Base-by-base conservation (phyloP, 2,888 invertebrate species). In the Polietes domitor region DNA sequence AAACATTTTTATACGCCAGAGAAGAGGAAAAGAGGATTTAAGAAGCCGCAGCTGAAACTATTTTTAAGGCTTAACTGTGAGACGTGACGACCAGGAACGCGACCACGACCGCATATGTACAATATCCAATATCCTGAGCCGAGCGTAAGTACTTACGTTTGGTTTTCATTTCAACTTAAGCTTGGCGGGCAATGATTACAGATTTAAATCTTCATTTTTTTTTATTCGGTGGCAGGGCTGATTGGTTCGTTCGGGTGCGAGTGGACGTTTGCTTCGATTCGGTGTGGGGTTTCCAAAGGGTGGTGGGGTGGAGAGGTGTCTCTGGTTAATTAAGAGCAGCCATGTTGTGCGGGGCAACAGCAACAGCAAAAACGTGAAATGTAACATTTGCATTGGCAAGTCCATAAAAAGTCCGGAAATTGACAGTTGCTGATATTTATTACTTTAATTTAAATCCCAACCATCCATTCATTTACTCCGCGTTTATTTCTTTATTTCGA, bases 401-500 rank as follows among this genome's bases (percentile, higher is more conserved):
- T 21, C 47, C 80, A 53, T 83, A 80, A 83, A 83, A 73, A 21
- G n/a, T 71, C 68, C 70, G 28, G 43, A 80, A 83, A 74, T 70
- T 80, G 83, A 83, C 80, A 73, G 80, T 77, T 74, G 43, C 70
- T 74, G 63, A 68, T 80, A 80, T 80, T 80, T 80, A 83, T 80
- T 70, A 70, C 70, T 77, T 83, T 77, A 83, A 80, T 80, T 80
- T 80, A 83, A 83, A 70, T 24, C n/a, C n/a, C n/a, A n/a, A n/a
- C n/a, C n/a, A n/a, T n/a, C 73, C 77, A 74, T 76, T 68, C 79
- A 61, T 24, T 80, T 61, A 53, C 68, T 26, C 21, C 41, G 68
- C 43, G 43, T 74, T 83, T 77, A 83, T 80, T 83, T 70, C 83
- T 83, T 83, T 80, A 83, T 80, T 83, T 77, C 24, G 37, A 68